phyloP scores from a whole-genome alignment of 2,888 invertebrate species.

The Drosophila mayaguana region DNA sequence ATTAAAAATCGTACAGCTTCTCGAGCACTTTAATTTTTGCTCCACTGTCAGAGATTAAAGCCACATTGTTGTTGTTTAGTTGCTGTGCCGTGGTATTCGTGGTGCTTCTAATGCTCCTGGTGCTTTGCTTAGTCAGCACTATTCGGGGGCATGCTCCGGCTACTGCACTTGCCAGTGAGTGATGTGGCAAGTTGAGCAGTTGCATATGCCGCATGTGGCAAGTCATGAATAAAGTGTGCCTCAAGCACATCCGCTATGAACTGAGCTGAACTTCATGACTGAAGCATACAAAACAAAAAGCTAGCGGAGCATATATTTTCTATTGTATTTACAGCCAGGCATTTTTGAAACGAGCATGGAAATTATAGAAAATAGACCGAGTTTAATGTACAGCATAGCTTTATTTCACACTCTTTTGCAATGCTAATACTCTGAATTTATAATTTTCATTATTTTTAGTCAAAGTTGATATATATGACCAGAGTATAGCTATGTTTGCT shows the following conservation, averaged over 20 bases:
- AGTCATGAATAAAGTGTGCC: constrained; percentile 30
- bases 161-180: constrained; percentile 41
- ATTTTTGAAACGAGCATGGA: background rate
- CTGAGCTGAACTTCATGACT: constrained; percentile 17
- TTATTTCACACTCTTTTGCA: no score
- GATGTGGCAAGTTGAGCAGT: constrained; percentile 42
- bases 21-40: constrained; percentile 48
- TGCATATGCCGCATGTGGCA: constrained; percentile 37
- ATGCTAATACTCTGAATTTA: no score
- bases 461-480: no score
- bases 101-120: background rate
- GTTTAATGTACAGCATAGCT: no score
- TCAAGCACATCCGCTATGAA: constrained; percentile 30
- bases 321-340: background rate
- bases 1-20: constrained; percentile 50
- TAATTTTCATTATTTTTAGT: no score
- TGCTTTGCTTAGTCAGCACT: constrained; percentile 44
- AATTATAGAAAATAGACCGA: no score
- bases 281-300: background rate
- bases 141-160: constrained; percentile 20
- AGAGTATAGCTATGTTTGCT: no score
- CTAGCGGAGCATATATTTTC: background rate
- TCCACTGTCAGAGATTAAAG: constrained; percentile 13
- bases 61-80: constrained; percentile 13
- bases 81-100: constrained; percentile 1